Conservation (phyloP, 2,888 invertebrate species). For the Melanchra persicariae region DNA sequence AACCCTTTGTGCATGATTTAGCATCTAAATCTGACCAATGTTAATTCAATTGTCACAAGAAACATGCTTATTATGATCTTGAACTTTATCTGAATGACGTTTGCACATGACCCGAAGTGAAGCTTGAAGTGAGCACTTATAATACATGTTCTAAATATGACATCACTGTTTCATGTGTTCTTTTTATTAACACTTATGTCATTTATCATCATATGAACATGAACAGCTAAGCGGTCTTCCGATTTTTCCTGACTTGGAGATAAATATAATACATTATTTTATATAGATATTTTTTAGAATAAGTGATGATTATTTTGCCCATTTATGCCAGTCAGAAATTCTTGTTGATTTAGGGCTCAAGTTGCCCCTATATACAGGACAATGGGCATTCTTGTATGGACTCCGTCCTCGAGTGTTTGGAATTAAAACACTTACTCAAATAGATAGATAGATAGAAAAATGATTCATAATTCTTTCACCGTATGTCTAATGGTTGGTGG, state of each 20-base stretch:
- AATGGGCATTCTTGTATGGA: no score
- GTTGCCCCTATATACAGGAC: no score
- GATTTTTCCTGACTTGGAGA: slow-evolving; percentile 7
- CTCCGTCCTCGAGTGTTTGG: no score
- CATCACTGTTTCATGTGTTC: slow-evolving; percentile 37
- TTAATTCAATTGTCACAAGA: background rate
- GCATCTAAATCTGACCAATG: background rate
- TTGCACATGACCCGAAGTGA: slow-evolving; percentile 31
- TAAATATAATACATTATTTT: no score
- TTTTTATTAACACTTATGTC: slow-evolving; percentile 49
- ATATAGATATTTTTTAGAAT: no score
- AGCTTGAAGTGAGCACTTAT: slow-evolving; percentile 29
- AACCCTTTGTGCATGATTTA: background rate
- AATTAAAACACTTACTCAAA: no score
- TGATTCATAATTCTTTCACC: no score
- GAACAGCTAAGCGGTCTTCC: slow-evolving; percentile 29
- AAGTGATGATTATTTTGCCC: background rate
- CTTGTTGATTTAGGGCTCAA: background rate
- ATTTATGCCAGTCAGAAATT: background rate
- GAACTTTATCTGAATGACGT: slow-evolving; percentile 39
- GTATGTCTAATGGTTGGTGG: no score
- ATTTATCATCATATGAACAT: slow-evolving; percentile 37
- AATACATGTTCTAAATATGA: slow-evolving; percentile 36
- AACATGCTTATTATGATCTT: slow-evolving; percentile 18
- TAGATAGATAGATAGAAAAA: no score